These are phyloP conservation scores for Drosophila maculinotata DNA, from an alignment of 2,888 invertebrate species.

Conservation along the genomic window DNA sequence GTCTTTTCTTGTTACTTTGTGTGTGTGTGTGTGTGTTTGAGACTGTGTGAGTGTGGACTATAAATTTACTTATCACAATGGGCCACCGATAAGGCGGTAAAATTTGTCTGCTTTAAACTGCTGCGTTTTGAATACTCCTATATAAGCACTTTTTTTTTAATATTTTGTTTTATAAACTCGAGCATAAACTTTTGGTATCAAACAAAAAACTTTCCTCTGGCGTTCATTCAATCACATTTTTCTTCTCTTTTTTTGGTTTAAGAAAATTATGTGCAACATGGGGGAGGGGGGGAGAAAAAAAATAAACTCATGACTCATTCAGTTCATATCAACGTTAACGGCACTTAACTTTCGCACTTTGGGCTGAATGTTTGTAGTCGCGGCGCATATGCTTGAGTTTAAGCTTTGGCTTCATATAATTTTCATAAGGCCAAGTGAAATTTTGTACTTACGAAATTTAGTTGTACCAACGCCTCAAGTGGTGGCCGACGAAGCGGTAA, in stretches of 20 bases:
- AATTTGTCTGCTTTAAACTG: slow-evolving; percentile 64
- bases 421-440: slow-evolving; percentile 76
- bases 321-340: slow-evolving; percentile 54
- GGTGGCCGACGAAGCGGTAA: slow-evolving; percentile 41
- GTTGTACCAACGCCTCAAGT: slow-evolving; percentile 53
- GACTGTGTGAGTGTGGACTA: slow-evolving; percentile 40
- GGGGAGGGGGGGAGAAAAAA: background rate
- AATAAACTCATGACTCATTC: slow-evolving; percentile 52
- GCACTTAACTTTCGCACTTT: slow-evolving; percentile 71
- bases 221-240: slow-evolving; percentile 32
- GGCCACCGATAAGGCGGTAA: slow-evolving; percentile 41
- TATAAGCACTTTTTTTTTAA: slow-evolving; percentile 8
- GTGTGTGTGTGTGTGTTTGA: slow-evolving; percentile 12
- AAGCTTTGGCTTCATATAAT: slow-evolving; percentile 66
- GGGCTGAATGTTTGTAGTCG: slow-evolving; percentile 20
- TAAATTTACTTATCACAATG: slow-evolving; percentile 71
- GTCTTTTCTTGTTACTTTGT: slow-evolving; percentile 26
- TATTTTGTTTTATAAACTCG: slow-evolving; percentile 11
- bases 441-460: slow-evolving; percentile 50
- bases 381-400: slow-evolving; percentile 32
- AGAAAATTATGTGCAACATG: slow-evolving; percentile 57
- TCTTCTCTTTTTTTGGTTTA: slow-evolving; percentile 6
- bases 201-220: slow-evolving; percentile 24
- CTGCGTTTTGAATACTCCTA: slow-evolving; percentile 27
- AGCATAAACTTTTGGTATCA: slow-evolving; percentile 24